A percentile compares a stretch with the other conserved stretches of the same genome.
Evolutionary conservation across 2,888 invertebrate genomes (phyloP).

Genomic region (Acleris holmiana): DNA sequence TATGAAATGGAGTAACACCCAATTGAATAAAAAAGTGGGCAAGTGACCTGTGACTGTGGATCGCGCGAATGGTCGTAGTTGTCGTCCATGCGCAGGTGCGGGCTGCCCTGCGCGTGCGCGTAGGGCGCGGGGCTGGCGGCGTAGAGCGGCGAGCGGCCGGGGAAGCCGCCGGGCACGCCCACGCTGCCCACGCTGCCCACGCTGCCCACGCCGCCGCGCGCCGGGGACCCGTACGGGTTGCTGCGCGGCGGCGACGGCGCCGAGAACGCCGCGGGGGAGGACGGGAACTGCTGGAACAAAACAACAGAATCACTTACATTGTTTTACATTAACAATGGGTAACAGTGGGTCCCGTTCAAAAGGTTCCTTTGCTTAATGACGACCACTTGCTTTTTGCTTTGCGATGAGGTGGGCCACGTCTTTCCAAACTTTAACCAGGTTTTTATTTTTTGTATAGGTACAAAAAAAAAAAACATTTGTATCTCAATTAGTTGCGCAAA

Average conservation of each 20-base stretch:
- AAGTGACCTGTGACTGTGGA: conserved; percentile 49
- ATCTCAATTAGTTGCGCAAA: too few relatives aligned
- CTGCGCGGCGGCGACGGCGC: conserved; percentile 56
- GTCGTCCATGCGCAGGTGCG: conserved; percentile 44
- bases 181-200: conserved; percentile 38
- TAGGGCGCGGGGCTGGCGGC: conserved; percentile 62
- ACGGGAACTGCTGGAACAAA: conserved; percentile 56
- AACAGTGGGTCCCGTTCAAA: too few relatives aligned
- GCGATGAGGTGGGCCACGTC: too few relatives aligned
- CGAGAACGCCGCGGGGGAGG: conserved; percentile 62
- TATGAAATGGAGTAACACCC: too few relatives aligned
- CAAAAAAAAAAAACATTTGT: too few relatives aligned
- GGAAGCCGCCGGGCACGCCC: conserved; percentile 46
- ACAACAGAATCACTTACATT: too few relatives aligned
- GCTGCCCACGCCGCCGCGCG: conserved; percentile 46
- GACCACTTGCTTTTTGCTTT: too few relatives aligned
- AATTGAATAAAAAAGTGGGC: background rate
- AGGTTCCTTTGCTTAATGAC: too few relatives aligned
- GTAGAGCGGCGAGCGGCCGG: conserved; percentile 66
- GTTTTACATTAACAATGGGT: too few relatives aligned
- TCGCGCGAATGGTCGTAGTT: conserved; percentile 51
- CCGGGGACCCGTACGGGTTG: conserved; percentile 53
- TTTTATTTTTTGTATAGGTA: too few relatives aligned
- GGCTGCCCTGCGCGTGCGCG: conserved; percentile 51
- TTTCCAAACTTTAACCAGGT: too few relatives aligned